These are phyloP conservation scores for Loripinus fragilis DNA, from an alignment of 2,888 invertebrate species.

Conservation along the genomic window DNA sequence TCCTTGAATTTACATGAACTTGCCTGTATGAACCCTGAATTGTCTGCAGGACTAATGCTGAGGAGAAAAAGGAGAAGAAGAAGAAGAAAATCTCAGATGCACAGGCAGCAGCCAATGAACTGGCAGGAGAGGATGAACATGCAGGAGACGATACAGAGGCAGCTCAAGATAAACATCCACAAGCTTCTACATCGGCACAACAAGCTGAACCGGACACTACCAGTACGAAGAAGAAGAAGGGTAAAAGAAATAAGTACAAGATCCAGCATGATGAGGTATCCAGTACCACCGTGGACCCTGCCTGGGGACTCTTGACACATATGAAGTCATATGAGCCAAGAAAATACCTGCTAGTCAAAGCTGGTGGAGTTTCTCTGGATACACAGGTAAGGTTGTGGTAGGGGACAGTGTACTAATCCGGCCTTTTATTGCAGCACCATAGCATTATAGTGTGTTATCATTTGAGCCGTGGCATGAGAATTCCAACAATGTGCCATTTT, in stretches of 20 bases:
- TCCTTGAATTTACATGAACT: no score
- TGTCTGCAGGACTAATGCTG: neutral
- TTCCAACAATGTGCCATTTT: no score
- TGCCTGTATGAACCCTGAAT: no score
- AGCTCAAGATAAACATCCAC: conserved; percentile 2
- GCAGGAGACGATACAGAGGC: neutral
- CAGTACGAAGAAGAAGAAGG: conserved; percentile 47
- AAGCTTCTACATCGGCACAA: neutral
- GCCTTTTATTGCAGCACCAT: no score
- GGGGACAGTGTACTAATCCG: no score
- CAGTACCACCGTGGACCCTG: conserved; percentile 64
- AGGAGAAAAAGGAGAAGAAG: conserved; percentile 39
- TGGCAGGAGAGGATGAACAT: conserved; percentile 12
- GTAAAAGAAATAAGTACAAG: conserved; percentile 75
- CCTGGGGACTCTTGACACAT: conserved; percentile 39
- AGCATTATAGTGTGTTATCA: no score
- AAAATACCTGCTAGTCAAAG: conserved; percentile 75
- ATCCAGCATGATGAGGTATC: conserved; percentile 72
- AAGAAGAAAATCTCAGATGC: neutral
- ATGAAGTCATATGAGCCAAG: conserved; percentile 64
- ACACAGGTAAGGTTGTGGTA: conserved; percentile 63
- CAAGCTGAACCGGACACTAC: neutral
- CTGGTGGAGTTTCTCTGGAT: conserved; percentile 72
- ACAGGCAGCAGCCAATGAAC: neutral
- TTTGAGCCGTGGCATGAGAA: no score